Evolutionary conservation across 2,888 invertebrate species (phyloP).

Genomic region (Rhimphoctona megacephalus): DNA sequence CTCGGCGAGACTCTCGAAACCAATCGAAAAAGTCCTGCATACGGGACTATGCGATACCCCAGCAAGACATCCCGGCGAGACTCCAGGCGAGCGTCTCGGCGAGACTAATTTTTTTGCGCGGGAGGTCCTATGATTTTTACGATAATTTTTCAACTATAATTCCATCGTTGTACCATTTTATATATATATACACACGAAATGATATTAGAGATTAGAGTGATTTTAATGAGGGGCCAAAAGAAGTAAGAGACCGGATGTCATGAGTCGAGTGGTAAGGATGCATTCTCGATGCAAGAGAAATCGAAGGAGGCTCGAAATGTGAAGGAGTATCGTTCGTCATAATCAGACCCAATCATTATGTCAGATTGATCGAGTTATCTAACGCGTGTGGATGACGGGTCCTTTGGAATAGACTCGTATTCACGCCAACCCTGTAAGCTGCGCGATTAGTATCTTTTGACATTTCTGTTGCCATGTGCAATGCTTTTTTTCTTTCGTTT

Average conservation of each 20-base stretch:
- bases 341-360: slow-evolving; percentile 72
- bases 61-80: no score
- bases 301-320: slow-evolving; percentile 46
- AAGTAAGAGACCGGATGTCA: slow-evolving; percentile 10
- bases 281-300: slow-evolving; percentile 48
- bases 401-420: slow-evolving; percentile 20
- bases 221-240: slow-evolving; percentile 62
- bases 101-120: no score
- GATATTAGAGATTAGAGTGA: slow-evolving; percentile 45
- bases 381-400: slow-evolving; percentile 35
- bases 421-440: slow-evolving; percentile 21
- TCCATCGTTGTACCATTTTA: background rate
- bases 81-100: no score
- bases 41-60: no score
- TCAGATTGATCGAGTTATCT: slow-evolving; percentile 70
- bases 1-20: no score
- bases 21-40: no score
- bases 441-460: slow-evolving; percentile 16
- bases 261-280: slow-evolving; percentile 12
- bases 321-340: slow-evolving; percentile 71
- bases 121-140: background rate
- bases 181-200: background rate
- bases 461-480: slow-evolving; percentile 25
- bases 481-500: slow-evolving; percentile 6
- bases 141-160: background rate